Evolutionary conservation across 2,888 invertebrate genomes (phyloP), one percentile per base, ranked within the genome.

Genomic region (Biston stratarius): DNA sequence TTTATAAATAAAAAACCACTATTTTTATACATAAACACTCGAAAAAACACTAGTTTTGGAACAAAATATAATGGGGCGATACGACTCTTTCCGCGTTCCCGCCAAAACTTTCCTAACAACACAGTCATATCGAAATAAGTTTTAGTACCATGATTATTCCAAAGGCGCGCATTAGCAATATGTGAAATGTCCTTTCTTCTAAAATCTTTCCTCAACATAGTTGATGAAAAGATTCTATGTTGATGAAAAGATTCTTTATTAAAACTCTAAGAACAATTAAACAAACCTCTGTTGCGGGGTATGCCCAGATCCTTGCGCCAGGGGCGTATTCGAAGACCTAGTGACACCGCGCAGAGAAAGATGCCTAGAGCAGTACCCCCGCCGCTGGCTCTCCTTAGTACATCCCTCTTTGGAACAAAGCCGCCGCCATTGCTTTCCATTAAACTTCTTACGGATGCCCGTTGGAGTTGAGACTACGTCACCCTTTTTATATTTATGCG

Each of bases 371-470:
- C 99, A 99, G 93, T 88, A 99, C 47, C 99, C 99, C 76, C 99
- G 95, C 47, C 99, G 95, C 92, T 99, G 99, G 83, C 99, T 99
- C 95, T 99, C 99, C 94, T 92, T 92, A 45, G 97, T 97, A 91
- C 99, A 99, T 64, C 98, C 97, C 82, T 98, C 98, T 88, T 97
- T 98, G 68, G 99, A 99, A 94, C 99, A 99, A 73, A 99, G 95
- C 80, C 99, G 95, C 71, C 99, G 95, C 99, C 99, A 99, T 89
- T 99, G 99, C 93, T 99, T 99, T 45, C 99, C 99, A 94, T 99
- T 99, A 92, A 99, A 99, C 94, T 99, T 99, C 94, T 99, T 99
- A 12, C 99, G 95, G 80, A 99, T 99, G 74, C 99, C 99, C 79
- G 97, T 98, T 5, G 98, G 97, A 57, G 98, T 98, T 6, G 97